Conservation (phyloP, 2,888 invertebrate genomes). For the Kuschelorhynchus macadamiae region DNA sequence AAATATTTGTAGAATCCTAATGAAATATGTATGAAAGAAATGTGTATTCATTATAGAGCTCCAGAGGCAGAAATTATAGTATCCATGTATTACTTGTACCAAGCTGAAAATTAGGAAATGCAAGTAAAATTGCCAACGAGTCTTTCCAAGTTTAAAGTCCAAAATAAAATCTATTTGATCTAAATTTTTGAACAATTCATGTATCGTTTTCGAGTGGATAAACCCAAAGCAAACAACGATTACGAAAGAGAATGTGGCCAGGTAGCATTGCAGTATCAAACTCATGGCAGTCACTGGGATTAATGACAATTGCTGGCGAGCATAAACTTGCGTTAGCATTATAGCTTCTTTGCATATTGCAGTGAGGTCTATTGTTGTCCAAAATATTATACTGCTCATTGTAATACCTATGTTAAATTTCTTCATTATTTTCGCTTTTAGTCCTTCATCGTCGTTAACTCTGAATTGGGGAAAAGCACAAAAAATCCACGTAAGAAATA, state of each 20-base stretch:
- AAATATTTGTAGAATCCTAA: constrained; percentile 2
- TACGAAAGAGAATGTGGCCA: background rate
- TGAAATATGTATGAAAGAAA: background rate
- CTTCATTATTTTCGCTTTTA: background rate
- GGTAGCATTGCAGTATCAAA: background rate
- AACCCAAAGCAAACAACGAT: background rate
- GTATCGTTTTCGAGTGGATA: background rate
- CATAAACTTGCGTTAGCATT: background rate
- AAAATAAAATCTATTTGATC: constrained; percentile 15
- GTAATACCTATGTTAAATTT: background rate
- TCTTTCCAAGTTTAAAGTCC: constrained; percentile 5
- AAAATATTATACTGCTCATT: background rate
- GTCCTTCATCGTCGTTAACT: background rate
- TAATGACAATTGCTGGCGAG: background rate
- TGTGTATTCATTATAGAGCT: background rate
- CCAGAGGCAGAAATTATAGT: background rate
- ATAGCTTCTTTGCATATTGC: background rate
- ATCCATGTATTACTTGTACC: constrained; percentile 1
- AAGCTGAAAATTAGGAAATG: background rate
- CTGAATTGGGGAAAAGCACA: constrained; percentile 3
- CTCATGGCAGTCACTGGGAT: background rate
- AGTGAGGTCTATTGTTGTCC: background rate
- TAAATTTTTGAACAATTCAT: background rate
- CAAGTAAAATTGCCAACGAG: constrained; percentile 1
- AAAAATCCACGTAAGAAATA: constrained; percentile 1